Evolutionary conservation across 2,888 invertebrate genomes (phyloP).

Genomic region (Icerya purchasi): DNA sequence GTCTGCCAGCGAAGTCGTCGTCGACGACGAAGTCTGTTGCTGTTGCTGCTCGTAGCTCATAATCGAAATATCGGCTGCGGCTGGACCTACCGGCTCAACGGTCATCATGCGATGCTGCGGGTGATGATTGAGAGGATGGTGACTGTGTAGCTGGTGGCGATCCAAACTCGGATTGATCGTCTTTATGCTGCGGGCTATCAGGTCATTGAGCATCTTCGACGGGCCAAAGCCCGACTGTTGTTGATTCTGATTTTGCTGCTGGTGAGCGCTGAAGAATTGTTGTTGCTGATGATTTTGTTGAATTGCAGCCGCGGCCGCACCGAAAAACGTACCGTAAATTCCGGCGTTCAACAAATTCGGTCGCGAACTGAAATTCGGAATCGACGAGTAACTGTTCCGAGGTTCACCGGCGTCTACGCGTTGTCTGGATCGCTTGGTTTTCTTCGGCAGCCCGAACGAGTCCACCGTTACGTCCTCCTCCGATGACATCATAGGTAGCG

Average conservation of each 20-base stretch:
- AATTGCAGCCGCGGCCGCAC: slow-evolving; percentile 23
- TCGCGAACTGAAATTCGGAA: slow-evolving; percentile 52
- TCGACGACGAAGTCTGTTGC: slow-evolving; percentile 27
- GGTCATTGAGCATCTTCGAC: slow-evolving; percentile 78
- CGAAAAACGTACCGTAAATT: slow-evolving; percentile 70
- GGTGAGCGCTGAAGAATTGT: slow-evolving; percentile 22
- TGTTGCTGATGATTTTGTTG: slow-evolving; percentile 23
- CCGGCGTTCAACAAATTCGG: slow-evolving; percentile 66
- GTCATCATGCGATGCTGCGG: too few relatives aligned
- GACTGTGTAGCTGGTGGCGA: slow-evolving; percentile 23
- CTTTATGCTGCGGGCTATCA: slow-evolving; percentile 50
- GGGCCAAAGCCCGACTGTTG: slow-evolving; percentile 57
- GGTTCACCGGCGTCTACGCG: slow-evolving; percentile 91
- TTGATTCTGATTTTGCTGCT: slow-evolving; percentile 35
- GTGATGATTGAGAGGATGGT: slow-evolving; percentile 24
- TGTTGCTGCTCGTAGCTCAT: slow-evolving; percentile 24
- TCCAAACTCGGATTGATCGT: slow-evolving; percentile 26
- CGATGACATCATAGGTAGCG: slow-evolving; percentile 48
- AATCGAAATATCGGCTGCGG: slow-evolving; percentile 20
- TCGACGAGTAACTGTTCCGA: slow-evolving; percentile 74
- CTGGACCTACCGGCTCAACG: not conserved
- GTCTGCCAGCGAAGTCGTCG: slow-evolving; percentile 29
- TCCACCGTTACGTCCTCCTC: slow-evolving; percentile 66
- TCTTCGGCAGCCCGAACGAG: slow-evolving; percentile 79
- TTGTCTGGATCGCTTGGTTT: slow-evolving; percentile 83